Evolutionary conservation across 2,888 invertebrate species (phyloP).

Genomic region (Mythimna ferrago): DNA sequence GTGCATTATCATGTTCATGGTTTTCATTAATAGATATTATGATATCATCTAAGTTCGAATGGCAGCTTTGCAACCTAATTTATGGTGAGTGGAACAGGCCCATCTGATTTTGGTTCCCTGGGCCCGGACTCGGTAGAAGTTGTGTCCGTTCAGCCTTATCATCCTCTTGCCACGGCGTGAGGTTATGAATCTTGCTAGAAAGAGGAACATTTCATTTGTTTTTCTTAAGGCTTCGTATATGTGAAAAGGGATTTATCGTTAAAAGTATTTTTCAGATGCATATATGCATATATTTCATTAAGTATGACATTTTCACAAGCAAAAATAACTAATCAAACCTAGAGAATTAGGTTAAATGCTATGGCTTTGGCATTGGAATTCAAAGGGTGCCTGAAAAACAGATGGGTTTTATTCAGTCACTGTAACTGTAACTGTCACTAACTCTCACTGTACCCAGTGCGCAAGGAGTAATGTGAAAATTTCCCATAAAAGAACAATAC

Average conservation of each 20-base stretch:
- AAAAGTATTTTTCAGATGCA: background rate
- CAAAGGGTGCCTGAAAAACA: no score
- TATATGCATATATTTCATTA: background rate
- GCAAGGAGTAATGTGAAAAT: no score
- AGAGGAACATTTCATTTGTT: background rate
- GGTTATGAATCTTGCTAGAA: constrained; percentile 51
- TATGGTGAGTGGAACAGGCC: constrained; percentile 76
- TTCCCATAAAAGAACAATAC: no score
- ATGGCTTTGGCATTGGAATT: no score
- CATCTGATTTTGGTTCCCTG: constrained; percentile 62
- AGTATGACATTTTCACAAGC: no score
- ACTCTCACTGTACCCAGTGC: no score
- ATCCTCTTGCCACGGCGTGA: constrained; percentile 61
- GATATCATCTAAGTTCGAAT: constrained; percentile 72
- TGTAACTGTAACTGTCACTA: no score
- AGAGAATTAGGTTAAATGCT: no score
- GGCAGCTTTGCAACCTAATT: constrained; percentile 72
- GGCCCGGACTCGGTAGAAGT: constrained; percentile 51
- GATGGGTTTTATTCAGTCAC: no score
- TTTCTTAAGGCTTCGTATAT: background rate
- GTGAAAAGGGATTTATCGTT: no score
- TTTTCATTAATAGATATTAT: constrained; percentile 64
- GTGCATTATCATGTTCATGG: constrained; percentile 57
- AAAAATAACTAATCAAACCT: no score
- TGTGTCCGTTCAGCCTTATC: constrained; percentile 56